These are phyloP conservation scores for Phocoena phocoena DNA, from an alignment of 2,113 vertebrate species.

Conservation along the genomic window DNA sequence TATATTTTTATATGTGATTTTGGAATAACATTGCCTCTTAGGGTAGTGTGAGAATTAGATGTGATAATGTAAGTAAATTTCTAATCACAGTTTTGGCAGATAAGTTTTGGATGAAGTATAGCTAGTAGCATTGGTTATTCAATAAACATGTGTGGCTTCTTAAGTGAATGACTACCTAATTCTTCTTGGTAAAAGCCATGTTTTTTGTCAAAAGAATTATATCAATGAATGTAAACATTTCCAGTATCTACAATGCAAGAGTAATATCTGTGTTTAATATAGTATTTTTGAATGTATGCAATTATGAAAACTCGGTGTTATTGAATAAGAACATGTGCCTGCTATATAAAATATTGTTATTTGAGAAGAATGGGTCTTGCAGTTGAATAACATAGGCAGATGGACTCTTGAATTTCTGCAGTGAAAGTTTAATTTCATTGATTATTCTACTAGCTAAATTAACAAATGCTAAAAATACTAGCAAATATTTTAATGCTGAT, in stretches of 20 bases:
- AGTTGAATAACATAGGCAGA: neutral
- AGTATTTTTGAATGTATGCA: neutral
- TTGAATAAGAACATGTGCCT: neutral
- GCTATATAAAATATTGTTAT: neutral
- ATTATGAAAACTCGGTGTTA: neutral
- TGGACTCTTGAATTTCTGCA: neutral
- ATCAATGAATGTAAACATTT: neutral
- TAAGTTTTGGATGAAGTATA: neutral
- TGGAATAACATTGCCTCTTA: neutral
- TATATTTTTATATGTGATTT: neutral
- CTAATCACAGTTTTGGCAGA: neutral
- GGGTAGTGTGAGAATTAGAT: neutral
- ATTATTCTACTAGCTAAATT: slow-evolving; percentile 54
- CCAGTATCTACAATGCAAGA: neutral
- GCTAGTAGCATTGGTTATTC: neutral
- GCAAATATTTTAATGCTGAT: slow-evolving; percentile 28
- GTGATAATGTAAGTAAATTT: neutral
- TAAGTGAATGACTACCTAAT: neutral
- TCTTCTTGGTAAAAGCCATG: neutral
- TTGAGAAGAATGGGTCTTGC: neutral
- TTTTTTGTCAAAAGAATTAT: neutral
- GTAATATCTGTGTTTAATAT: neutral
- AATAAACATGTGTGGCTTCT: neutral
- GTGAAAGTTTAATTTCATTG: slow-evolving; percentile 20
- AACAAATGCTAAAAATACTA: slow-evolving; percentile 54